Conservation (phyloP, 1,140 invertebrate species). For the Chrysoperla carnea region DNA sequence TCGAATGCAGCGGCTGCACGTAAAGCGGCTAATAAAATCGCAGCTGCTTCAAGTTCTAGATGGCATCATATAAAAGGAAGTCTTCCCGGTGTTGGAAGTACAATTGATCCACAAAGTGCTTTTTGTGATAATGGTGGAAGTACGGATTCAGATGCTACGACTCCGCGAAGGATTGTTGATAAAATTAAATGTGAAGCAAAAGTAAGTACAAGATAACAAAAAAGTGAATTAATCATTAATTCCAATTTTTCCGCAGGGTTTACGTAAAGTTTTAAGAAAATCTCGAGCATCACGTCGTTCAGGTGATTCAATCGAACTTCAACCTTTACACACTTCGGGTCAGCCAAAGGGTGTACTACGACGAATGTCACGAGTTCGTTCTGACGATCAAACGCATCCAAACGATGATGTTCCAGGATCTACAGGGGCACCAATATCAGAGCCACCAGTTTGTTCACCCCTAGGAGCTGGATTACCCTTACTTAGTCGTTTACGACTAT, state of each 20-base stretch:
- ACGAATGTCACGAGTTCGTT: slow-evolving; percentile 42
- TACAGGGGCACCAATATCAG: slow-evolving; percentile 6
- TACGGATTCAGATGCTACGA: background rate
- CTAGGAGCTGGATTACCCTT: slow-evolving; percentile 69
- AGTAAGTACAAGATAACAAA: slow-evolving; percentile 23
- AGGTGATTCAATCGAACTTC: slow-evolving; percentile 45
- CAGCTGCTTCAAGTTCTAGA: slow-evolving; percentile 5
- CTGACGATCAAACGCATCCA: slow-evolving; percentile 18
- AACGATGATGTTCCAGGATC: slow-evolving; percentile 3
- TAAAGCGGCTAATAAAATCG: slow-evolving; percentile 15
- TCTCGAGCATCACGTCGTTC: slow-evolving; percentile 30
- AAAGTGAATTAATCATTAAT: slow-evolving; percentile 1
- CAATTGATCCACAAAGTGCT: background rate
- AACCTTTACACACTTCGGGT: slow-evolving; percentile 30
- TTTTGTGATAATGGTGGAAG: background rate
- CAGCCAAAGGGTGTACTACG: slow-evolving; percentile 33
- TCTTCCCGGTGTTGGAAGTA: slow-evolving; percentile 6
- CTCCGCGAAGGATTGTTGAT: slow-evolving; percentile 58
- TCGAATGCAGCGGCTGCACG: slow-evolving; percentile 22
- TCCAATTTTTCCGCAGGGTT: slow-evolving; percentile 19
- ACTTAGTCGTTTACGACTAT: slow-evolving; percentile 50
- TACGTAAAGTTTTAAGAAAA: slow-evolving; percentile 33
- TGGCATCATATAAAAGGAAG: slow-evolving; percentile 8
- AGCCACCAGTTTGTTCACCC: slow-evolving; percentile 38
- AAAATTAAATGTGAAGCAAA: slow-evolving; percentile 70